A percentile compares a stretch with the other conserved stretches of the same genome.
These are phyloP conservation scores for Microctenopoma lineatum DNA, from an alignment of 2,797 vertebrate genomes.

Conservation along the genomic window DNA sequence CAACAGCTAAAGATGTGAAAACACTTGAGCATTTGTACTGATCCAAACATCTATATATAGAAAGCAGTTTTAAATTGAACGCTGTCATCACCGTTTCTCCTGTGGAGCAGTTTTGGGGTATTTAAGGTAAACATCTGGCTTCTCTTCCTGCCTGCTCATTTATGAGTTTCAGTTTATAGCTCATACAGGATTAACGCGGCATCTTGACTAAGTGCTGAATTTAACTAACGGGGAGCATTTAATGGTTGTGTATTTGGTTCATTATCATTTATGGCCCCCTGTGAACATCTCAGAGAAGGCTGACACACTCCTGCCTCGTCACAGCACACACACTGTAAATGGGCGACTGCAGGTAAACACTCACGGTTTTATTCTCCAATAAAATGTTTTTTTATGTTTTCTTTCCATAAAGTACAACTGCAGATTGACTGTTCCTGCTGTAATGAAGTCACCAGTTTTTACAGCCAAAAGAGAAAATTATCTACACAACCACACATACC, in stretches of 20 bases:
- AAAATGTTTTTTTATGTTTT: constrained; percentile 22
- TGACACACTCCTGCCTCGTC: constrained; percentile 17
- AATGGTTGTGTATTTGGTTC: constrained; percentile 3
- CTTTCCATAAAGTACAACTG: constrained; percentile 31
- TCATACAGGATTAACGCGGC: constrained; percentile 38
- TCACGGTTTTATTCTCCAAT: constrained; percentile 23
- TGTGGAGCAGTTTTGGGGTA: neutral
- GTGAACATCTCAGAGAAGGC: constrained; percentile 10
- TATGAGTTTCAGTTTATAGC: constrained; percentile 44
- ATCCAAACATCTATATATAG: too few relatives aligned
- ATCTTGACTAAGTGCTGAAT: constrained; percentile 31
- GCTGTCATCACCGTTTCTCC: too few relatives aligned
- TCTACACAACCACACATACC: too few relatives aligned
- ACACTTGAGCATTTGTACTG: too few relatives aligned
- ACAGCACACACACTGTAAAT: neutral
- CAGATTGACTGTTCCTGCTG: constrained; percentile 5
- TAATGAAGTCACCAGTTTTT: constrained; percentile 5
- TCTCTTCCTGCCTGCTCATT: constrained; percentile 23
- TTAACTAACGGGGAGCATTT: constrained; percentile 37
- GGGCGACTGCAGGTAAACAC: constrained; percentile 31
- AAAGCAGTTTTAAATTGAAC: too few relatives aligned
- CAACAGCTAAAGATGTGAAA: too few relatives aligned
- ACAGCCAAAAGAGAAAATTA: too few relatives aligned
- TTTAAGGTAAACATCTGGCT: constrained; percentile 24
- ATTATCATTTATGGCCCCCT: constrained; percentile 28